Conservation (phyloP, 1,140 invertebrate genomes). For the Thaumatotibia leucotreta region DNA sequence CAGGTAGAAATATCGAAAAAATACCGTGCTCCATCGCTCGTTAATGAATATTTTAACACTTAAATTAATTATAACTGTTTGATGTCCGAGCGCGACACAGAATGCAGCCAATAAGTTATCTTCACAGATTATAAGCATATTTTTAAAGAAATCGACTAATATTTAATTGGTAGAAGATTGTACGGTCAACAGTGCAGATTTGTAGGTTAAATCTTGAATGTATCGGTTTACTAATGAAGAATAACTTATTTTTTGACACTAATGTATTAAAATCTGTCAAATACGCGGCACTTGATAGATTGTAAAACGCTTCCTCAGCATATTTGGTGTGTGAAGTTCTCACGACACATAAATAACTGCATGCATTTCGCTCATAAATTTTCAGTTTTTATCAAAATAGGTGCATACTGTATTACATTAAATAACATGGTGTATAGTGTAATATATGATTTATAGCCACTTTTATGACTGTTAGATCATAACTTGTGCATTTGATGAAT, state of each 20-base stretch:
- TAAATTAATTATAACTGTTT: not conserved
- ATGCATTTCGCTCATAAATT: too few relatives aligned
- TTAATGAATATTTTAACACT: conserved; percentile 7
- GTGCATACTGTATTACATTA: too few relatives aligned
- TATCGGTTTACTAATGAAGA: not conserved
- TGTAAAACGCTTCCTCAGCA: too few relatives aligned
- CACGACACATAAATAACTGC: too few relatives aligned
- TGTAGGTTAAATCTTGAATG: not conserved
- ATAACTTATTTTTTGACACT: not conserved
- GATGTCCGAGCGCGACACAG: not conserved
- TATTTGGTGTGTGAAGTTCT: too few relatives aligned
- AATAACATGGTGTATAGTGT: too few relatives aligned
- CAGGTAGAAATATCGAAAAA: too few relatives aligned
- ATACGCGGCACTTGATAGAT: not conserved
- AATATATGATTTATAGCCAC: too few relatives aligned
- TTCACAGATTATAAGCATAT: not conserved
- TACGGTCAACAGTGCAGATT: not conserved
- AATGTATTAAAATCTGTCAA: not conserved
- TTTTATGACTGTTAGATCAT: too few relatives aligned
- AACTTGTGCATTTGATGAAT: too few relatives aligned
- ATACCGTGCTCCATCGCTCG: not conserved
- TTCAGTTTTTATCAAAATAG: too few relatives aligned
- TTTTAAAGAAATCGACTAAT: not conserved
- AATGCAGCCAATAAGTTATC: not conserved
- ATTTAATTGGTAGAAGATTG: not conserved